Base-by-base conservation (phyloP, 2,888 invertebrate genomes). In the Anthophora plumipes region DNA sequence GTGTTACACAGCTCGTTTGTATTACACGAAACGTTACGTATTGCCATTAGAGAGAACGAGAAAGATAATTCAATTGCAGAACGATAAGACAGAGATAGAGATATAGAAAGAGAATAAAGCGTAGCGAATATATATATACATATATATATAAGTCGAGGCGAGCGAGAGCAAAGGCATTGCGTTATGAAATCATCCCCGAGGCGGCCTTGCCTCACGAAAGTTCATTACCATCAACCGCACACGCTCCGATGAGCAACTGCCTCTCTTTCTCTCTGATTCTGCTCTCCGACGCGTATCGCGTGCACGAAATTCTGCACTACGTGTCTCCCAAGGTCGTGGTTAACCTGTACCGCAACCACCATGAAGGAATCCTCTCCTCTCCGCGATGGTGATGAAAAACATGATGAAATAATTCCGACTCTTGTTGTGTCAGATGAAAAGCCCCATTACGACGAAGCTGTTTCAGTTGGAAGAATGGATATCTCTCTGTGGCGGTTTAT, bases 151-250 rank as follows among this genome's bases (percentile, higher is more conserved):
- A 17, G 50, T 50, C 20, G 37, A 50, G 61, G 20, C 48, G 70
- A 64, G 70, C 69, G 71, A 76, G 78, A 78, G 79, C 71, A 72
- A 55, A 70, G 79, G 48, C 73, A 77, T 84, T 82, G 80, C 84
- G 83, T 92, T 91, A 91, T 91, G 92, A 92, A 92, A 92, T 92
- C 92, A 89, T 90, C 86, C 87, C 87, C 86, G 83, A 73, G 31
- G 46, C 91, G 92, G 89, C 92, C 92, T 93, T 93, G 92, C 89
- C 89, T 88, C 86, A 89, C 89, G 90, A 92, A 92, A 93, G 93
- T 93, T 93, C 93, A 93, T 93, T 93, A 93, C 93, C 92, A 92
- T 92, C 91, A 90, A 90, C 91, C 91, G 89, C 85, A 77, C 84
- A 85, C 86, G 88, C 86, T 85, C 80, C 81, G 87, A 73, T 71